Evolutionary conservation across 2,797 vertebrate genomes (phyloP).

Genomic region (Muscicapa striata): DNA sequence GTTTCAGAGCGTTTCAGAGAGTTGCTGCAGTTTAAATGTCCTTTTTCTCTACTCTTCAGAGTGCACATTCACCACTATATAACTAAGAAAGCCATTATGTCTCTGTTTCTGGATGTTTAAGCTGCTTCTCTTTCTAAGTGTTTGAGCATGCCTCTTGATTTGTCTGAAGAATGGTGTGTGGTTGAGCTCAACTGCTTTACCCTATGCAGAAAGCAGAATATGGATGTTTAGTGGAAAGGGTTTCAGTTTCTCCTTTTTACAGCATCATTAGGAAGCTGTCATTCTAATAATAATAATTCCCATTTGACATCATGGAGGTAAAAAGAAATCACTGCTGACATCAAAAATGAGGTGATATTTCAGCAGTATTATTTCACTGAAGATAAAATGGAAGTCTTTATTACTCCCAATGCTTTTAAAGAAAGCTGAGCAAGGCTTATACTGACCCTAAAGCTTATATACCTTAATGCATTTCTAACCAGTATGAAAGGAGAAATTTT

Average conservation of each 20-base stretch:
- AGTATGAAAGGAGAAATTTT: constrained; percentile 61
- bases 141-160: constrained; percentile 45
- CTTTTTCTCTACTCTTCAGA: background rate
- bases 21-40: background rate
- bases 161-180: constrained; percentile 17
- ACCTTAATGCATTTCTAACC: constrained; percentile 51
- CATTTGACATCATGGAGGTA: constrained; percentile 72
- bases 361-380: constrained; percentile 72
- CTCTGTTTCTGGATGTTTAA: constrained; percentile 37
- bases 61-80: background rate
- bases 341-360: constrained; percentile 79
- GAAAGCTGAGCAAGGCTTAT: constrained; percentile 74
- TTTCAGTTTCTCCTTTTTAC: constrained; percentile 57
- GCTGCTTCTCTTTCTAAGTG: constrained; percentile 26
- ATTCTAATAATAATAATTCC: constrained; percentile 77
- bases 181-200: background rate
- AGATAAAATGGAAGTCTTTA: constrained; percentile 76
- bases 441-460: constrained; percentile 67
- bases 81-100: background rate
- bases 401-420: constrained; percentile 74
- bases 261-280: constrained; percentile 70
- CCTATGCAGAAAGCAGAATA: constrained; percentile 13
- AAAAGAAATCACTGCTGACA: constrained; percentile 77
- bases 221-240: constrained; percentile 48
- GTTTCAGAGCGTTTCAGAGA: background rate